These are phyloP conservation scores for Andrena trimmerana DNA, from an alignment of 2,888 invertebrate species.

Conservation along the genomic window DNA sequence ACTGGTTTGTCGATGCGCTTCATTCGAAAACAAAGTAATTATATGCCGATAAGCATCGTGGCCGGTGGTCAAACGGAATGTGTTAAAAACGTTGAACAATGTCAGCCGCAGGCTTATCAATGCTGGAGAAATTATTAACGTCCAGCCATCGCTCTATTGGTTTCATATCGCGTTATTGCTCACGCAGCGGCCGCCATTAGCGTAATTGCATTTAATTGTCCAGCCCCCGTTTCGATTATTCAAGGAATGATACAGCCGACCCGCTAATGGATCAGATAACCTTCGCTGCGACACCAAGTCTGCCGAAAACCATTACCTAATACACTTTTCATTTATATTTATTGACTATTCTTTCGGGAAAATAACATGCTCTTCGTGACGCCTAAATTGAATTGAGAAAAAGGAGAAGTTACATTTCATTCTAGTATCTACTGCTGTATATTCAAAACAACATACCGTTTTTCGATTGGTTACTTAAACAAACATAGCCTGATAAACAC, in stretches of 20 bases:
- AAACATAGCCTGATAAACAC: no score
- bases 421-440: no score
- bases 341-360: background rate
- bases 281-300: slow-evolving; percentile 15
- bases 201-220: slow-evolving; percentile 65
- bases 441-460: no score
- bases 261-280: slow-evolving; percentile 47
- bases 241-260: slow-evolving; percentile 40
- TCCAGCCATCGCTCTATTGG: slow-evolving; percentile 41
- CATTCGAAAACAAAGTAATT: slow-evolving; percentile 57
- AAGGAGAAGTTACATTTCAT: background rate
- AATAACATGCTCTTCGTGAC: background rate
- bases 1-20: slow-evolving; percentile 47
- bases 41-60: slow-evolving; percentile 45
- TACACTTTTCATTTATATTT: background rate
- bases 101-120: slow-evolving; percentile 46
- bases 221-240: slow-evolving; percentile 56
- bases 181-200: slow-evolving; percentile 43
- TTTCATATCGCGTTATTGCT: slow-evolving; percentile 54
- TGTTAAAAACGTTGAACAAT: slow-evolving; percentile 49
- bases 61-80: slow-evolving; percentile 38
- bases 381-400: background rate
- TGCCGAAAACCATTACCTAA: background rate
- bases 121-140: slow-evolving; percentile 40
- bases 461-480: no score